These are phyloP conservation scores for Leptinotarsa texana DNA, from an alignment of 1,140 invertebrate species.

Conservation along the genomic window DNA sequence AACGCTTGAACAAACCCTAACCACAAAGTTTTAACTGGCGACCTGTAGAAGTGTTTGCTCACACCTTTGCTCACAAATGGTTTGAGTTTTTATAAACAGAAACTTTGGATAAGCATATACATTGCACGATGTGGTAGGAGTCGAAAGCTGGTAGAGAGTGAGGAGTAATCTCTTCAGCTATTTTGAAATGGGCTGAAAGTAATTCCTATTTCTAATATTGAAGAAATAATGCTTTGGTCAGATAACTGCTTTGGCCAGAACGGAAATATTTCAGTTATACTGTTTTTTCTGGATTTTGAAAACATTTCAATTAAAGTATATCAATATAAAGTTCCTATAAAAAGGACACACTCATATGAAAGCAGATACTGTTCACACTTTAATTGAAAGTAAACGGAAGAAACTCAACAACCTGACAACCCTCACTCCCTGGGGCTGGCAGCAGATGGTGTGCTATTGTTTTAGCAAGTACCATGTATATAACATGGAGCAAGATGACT, in stretches of 20 bases:
- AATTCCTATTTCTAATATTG: constrained; percentile 6
- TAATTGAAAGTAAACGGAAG: too few species aligned
- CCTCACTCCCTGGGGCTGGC: too few species aligned
- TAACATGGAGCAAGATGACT: too few species aligned
- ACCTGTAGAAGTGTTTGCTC: constrained; percentile 4
- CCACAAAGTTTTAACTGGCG: constrained; percentile 8
- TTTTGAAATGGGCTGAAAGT: constrained; percentile 7
- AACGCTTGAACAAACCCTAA: background rate
- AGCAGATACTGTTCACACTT: background rate
- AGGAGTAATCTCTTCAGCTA: constrained; percentile 7
- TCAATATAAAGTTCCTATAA: background rate
- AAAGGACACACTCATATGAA: background rate
- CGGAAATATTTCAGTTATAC: too few species aligned
- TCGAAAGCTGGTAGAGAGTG: constrained; percentile 10
- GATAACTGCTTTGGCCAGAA: background rate
- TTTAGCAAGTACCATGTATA: too few species aligned
- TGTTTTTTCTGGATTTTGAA: background rate
- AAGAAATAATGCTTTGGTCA: background rate
- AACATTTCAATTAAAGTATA: background rate
- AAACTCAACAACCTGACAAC: too few species aligned
- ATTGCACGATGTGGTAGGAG: constrained; percentile 7
- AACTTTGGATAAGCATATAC: background rate
- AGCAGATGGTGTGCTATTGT: too few species aligned
- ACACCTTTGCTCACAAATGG: constrained; percentile 8
- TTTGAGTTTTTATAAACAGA: background rate